These are phyloP conservation scores for Euphysa ruthae DNA, from an alignment of 30 jellyfish, hydroid and myxozoan species.

Conservation along the genomic window DNA sequence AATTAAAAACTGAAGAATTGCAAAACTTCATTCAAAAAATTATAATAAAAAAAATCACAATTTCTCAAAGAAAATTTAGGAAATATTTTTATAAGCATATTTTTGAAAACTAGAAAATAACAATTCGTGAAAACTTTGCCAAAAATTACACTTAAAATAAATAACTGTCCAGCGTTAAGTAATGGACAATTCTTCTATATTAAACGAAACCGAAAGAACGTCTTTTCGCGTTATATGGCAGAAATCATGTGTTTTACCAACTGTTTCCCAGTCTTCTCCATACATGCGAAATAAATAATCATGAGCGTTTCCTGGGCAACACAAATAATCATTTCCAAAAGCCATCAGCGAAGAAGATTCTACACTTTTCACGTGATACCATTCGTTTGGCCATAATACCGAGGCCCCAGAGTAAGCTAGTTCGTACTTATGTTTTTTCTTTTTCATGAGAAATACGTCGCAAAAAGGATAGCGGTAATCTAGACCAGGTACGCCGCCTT, in stretches of 20 bases:
- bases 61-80: too few species aligned
- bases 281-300: neutral
- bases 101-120: too few species aligned
- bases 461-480: slow-evolving; percentile 2
- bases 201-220: neutral
- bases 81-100: too few species aligned
- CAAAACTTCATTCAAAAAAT: too few species aligned
- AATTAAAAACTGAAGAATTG: too few species aligned
- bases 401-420: neutral
- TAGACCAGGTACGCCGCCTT: neutral
- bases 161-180: too few species aligned
- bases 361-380: neutral
- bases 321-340: neutral
- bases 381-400: neutral
- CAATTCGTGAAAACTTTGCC: too few species aligned
- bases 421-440: neutral
- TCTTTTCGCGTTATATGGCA: neutral
- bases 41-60: too few species aligned
- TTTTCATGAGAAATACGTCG: neutral
- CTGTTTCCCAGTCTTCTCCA: neutral
- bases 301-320: neutral
- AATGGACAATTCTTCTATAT: too few species aligned
- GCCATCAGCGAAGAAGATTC: neutral
- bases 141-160: too few species aligned
- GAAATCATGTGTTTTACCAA: neutral